phyloP scores from a whole-genome alignment of 2,888 invertebrate species.

The Rhamphomyia laevipes region DNA sequence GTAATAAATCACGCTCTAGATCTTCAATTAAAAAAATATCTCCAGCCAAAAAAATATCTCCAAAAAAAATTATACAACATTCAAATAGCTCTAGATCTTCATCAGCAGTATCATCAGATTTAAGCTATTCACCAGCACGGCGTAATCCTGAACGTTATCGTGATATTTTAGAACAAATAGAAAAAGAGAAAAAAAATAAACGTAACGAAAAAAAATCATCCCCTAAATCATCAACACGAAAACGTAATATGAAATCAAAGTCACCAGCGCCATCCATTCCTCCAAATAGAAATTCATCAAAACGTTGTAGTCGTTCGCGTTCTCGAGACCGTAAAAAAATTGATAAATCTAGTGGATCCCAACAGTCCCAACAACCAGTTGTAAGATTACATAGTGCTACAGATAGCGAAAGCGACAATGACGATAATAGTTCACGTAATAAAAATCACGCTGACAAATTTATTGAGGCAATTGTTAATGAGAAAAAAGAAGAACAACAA shows the following conservation, averaged over 20 bases:
- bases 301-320: slow-evolving; percentile 8
- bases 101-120: slow-evolving; percentile 38
- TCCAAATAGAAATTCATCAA: slow-evolving; percentile 7
- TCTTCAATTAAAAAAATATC: slow-evolving; percentile 1
- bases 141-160: slow-evolving; percentile 56
- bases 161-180: slow-evolving; percentile 48
- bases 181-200: slow-evolving; percentile 43
- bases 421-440: slow-evolving; percentile 17
- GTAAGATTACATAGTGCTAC: slow-evolving; percentile 49
- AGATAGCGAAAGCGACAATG: slow-evolving; percentile 44
- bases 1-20: slow-evolving; percentile 7
- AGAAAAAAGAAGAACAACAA: neutral
- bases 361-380: slow-evolving; percentile 33
- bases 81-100: slow-evolving; percentile 14
- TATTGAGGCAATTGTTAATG: slow-evolving; percentile 40
- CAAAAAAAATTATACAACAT: slow-evolving; percentile 10
- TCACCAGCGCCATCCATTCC: slow-evolving; percentile 5
- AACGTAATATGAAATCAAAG: neutral
- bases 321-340: slow-evolving; percentile 11
- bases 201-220: slow-evolving; percentile 28
- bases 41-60: slow-evolving; percentile 1
- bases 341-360: slow-evolving; percentile 8
- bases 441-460: slow-evolving; percentile 37
- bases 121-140: slow-evolving; percentile 58
- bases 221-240: neutral